Evolutionary conservation across 1,140 invertebrate species (phyloP).

Genomic region (Lutraria rhynchaena): DNA sequence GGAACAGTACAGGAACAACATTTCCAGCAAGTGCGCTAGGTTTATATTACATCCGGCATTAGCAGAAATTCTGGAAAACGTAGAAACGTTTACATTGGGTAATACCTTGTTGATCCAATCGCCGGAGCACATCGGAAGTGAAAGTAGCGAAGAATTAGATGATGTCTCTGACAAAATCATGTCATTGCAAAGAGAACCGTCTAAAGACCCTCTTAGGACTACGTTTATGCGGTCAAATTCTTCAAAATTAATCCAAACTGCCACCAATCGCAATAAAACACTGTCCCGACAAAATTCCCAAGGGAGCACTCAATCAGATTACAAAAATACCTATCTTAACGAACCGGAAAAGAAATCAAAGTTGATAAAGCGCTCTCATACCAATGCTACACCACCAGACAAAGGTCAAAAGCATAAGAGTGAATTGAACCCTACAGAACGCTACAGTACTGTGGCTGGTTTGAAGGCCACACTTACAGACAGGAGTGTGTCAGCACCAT

Average conservation of each 20-base stretch:
- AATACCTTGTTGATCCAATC: conserved; percentile 1
- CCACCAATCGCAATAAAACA: background rate
- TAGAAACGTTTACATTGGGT: conserved; percentile 47
- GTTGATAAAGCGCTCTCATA: conserved; percentile 14
- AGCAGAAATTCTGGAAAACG: conserved; percentile 21
- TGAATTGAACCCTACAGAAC: background rate
- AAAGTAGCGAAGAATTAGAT: background rate
- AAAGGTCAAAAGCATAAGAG: background rate
- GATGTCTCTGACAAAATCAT: background rate
- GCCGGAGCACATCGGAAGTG: background rate
- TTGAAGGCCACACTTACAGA: conserved; percentile 35
- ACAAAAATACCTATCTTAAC: background rate
- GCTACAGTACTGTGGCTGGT: conserved; percentile 19
- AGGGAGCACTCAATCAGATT: background rate
- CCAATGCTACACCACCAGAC: background rate
- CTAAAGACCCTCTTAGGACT: conserved; percentile 20
- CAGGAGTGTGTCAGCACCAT: conserved; percentile 23
- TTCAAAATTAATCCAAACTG: conserved; percentile 34
- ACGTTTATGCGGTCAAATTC: conserved; percentile 53
- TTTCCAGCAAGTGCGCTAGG: conserved; percentile 5
- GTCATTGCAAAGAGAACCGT: background rate
- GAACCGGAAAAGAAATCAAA: conserved; percentile 4
- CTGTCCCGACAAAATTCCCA: conserved; percentile 22
- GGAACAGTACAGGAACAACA: background rate
- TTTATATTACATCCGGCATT: conserved; percentile 45